Conservation (phyloP, 1,140 invertebrate genomes). For the Microvelia longipes region DNA sequence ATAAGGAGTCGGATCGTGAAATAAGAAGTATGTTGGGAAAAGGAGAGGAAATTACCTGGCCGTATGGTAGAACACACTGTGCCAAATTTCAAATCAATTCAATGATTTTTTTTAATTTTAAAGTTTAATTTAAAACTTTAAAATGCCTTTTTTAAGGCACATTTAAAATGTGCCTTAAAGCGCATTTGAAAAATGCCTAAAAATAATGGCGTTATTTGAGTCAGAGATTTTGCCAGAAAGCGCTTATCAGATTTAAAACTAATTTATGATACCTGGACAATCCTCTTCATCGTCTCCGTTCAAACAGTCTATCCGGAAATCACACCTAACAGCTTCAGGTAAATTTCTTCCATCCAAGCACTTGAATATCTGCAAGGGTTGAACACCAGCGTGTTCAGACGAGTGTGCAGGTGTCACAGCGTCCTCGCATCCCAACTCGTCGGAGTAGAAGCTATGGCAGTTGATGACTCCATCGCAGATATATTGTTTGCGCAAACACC, state of each 20-base stretch:
- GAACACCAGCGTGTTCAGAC: background rate
- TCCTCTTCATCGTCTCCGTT: slow-evolving; percentile 32
- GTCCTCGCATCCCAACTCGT: slow-evolving; percentile 33
- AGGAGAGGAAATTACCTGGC: too few species aligned
- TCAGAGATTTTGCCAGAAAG: too few species aligned
- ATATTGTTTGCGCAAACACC: slow-evolving; percentile 23
- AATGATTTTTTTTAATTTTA: too few species aligned
- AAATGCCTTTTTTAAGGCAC: too few species aligned
- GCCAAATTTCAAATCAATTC: too few species aligned
- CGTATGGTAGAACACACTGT: too few species aligned
- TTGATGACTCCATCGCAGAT: slow-evolving; percentile 34
- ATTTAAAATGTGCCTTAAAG: too few species aligned
- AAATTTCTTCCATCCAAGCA: slow-evolving; percentile 31
- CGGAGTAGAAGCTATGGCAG: slow-evolving; percentile 30
- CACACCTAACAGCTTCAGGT: slow-evolving; percentile 25
- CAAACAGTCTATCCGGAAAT: slow-evolving; percentile 31
- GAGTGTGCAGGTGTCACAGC: background rate
- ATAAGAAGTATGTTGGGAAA: too few species aligned
- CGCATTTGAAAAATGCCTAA: too few species aligned
- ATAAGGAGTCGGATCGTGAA: too few species aligned
- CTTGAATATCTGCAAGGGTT: slow-evolving; percentile 7
- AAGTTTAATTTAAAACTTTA: too few species aligned
- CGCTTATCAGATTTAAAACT: background rate
- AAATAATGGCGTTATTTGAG: too few species aligned
- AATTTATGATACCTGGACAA: slow-evolving; percentile 26